Evolutionary conservation across 2,888 invertebrate genomes (phyloP), one percentile per base, ranked within the genome.

Genomic region (Cyrtodaria siliqua): DNA sequence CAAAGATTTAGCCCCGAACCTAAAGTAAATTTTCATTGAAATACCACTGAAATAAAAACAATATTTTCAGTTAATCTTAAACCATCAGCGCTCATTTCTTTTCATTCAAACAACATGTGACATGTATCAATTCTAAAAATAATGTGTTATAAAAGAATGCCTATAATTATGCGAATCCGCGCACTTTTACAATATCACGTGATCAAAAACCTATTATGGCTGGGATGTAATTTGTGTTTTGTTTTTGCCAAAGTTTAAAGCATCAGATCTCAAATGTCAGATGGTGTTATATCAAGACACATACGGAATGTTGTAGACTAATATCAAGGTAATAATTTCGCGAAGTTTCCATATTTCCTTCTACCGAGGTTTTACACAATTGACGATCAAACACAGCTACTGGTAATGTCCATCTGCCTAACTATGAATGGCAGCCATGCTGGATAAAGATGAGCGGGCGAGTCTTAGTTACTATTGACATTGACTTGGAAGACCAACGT

Each of bases 271-370:
- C 40, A 57, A 57, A 27, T 75, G 66, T 56, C 66, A 66, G 44
- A 57, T 52, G 38, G 69, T 61, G 47, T 50, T 76, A 24, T 29
- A 20, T 0, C 33, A 52, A 60, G 23, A 26, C 26, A 62, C n/a
- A 16, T 50, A 26, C 29, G 56, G 33, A 61, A 55, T 73, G 57
- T 55, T 62, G 49, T 73, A 66, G 57, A 62, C 20, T 24, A 26
- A 70, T 23, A 52, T 29, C 26, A 62, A 80, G 80, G 80, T 80
- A 80, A 77, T n/a, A 29, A 29, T 62, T 60, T 16, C 29, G 80
- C 80, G 60, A 76, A 77, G 72, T 75, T 66, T 77, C 76, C 67
- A 77, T 71, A 73, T 74, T 73, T 76, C 67, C 69, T 67, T 70
- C 55, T 67, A 49, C 66, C 70, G 73, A 63, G 69, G 66, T 74